These are phyloP conservation scores for Belonocnema kinseyi DNA, from an alignment of 1,140 invertebrate genomes.

Conservation along the genomic window DNA sequence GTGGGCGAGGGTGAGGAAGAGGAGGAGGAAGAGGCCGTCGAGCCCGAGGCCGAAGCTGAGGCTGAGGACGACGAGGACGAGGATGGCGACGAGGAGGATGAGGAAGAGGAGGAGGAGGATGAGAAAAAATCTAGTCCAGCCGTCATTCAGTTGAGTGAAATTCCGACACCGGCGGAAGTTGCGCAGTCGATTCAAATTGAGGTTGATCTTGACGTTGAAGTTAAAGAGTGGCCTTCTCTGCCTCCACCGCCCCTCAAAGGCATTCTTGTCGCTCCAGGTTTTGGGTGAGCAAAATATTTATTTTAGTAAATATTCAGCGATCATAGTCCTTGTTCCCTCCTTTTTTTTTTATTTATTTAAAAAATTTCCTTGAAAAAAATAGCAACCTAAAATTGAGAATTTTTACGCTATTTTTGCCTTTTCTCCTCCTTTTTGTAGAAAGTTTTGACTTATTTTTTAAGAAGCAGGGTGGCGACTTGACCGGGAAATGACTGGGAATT, in stretches of 20 bases:
- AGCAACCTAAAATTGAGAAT: too few relatives aligned
- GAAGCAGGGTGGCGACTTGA: too few relatives aligned
- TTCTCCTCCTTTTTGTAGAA: too few relatives aligned
- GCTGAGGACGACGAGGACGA: conserved; percentile 51
- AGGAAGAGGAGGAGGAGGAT: conserved; percentile 49
- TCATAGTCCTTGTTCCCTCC: too few relatives aligned
- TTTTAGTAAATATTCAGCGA: too few relatives aligned
- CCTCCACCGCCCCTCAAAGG: conserved; percentile 72
- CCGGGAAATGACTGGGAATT: too few relatives aligned
- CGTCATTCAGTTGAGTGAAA: conserved; percentile 21
- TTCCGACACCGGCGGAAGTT: conserved; percentile 43
- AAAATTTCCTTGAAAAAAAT: too few relatives aligned
- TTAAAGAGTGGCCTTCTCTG: conserved; percentile 47
- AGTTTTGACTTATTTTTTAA: too few relatives aligned
- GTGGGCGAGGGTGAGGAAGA: conserved; percentile 52
- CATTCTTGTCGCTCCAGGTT: conserved; percentile 74
- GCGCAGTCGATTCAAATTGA: conserved; percentile 40
- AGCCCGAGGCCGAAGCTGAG: conserved; percentile 56
- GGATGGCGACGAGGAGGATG: conserved; percentile 55
- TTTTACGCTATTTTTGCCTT: too few relatives aligned
- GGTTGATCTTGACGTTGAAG: conserved; percentile 37
- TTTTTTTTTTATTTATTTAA: too few relatives aligned
- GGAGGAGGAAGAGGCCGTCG: conserved; percentile 54
- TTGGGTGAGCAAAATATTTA: conserved; percentile 61
- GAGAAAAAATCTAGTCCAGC: conserved; percentile 39